phyloP scores from a whole-genome alignment of 2,888 invertebrate species.

The Gymnoscelis rufifasciata region DNA sequence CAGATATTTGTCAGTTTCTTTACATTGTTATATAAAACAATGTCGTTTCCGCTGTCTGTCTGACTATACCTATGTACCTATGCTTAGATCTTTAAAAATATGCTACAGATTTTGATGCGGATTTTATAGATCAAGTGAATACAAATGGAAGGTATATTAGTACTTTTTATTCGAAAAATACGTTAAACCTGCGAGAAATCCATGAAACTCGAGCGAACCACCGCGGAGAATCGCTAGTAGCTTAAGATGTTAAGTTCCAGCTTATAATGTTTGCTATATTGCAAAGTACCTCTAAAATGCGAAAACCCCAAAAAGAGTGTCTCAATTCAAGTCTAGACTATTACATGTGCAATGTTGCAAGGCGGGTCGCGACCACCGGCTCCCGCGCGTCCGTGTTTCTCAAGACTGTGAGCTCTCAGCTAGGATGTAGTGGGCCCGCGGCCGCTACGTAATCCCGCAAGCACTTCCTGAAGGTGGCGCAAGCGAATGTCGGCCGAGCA shows the following conservation, averaged over 20 bases:
- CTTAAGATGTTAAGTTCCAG: neutral
- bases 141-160: no score
- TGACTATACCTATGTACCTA: no score
- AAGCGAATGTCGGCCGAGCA: constrained; percentile 78
- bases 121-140: no score
- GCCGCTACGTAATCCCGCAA: constrained; percentile 70
- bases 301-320: constrained; percentile 34
- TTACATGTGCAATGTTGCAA: constrained; percentile 28
- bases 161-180: no score
- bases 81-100: no score
- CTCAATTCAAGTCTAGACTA: constrained; percentile 25
- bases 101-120: no score
- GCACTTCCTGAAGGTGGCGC: constrained; percentile 79
- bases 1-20: no score
- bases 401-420: constrained; percentile 27
- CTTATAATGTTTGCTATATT: no score
- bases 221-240: neutral
- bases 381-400: constrained; percentile 34
- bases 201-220: no score
- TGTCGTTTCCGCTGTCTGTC: no score
- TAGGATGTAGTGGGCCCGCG: constrained; percentile 50
- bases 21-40: no score
- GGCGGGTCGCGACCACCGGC: constrained; percentile 43
- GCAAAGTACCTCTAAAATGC: constrained; percentile 1
- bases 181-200: no score